These are phyloP conservation scores for Eupithecia insigniata DNA, from an alignment of 2,888 invertebrate species.

Conservation along the genomic window DNA sequence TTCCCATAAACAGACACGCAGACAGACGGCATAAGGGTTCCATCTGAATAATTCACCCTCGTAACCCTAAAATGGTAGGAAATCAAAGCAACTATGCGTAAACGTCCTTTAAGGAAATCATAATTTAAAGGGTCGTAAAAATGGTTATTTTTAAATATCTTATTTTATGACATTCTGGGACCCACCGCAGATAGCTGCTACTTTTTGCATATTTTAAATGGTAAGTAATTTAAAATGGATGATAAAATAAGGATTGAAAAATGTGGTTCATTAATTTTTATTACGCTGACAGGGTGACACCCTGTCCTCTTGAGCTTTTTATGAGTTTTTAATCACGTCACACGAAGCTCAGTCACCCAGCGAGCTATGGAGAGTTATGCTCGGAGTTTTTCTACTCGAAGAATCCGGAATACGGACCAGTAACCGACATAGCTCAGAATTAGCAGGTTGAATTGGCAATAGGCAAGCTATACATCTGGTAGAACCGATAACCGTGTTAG, in stretches of 20 bases:
- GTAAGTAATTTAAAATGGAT: neutral
- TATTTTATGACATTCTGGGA: constrained; percentile 27
- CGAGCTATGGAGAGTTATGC: too few species aligned
- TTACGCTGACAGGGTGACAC: neutral
- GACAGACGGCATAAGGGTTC: constrained; percentile 7
- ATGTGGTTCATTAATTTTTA: constrained; percentile 6
- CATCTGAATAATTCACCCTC: neutral
- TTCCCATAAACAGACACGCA: neutral
- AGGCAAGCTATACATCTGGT: too few species aligned
- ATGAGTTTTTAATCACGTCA: too few species aligned
- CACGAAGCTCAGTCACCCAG: too few species aligned
- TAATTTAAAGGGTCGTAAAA: constrained; percentile 25
- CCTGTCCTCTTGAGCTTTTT: neutral
- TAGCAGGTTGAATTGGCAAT: too few species aligned
- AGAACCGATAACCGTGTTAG: too few species aligned
- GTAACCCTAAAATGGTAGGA: neutral
- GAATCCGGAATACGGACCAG: too few species aligned
- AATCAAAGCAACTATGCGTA: constrained; percentile 13
- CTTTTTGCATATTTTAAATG: constrained; percentile 5
- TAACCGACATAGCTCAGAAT: too few species aligned
- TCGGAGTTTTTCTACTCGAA: too few species aligned
- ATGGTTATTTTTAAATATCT: constrained; percentile 16
- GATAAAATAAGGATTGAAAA: neutral
- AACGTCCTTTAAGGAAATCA: constrained; percentile 9
- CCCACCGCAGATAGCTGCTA: constrained; percentile 18